These are phyloP conservation scores for Conus ventricosus DNA, from an alignment of 1,140 invertebrate species.

Conservation along the genomic window DNA sequence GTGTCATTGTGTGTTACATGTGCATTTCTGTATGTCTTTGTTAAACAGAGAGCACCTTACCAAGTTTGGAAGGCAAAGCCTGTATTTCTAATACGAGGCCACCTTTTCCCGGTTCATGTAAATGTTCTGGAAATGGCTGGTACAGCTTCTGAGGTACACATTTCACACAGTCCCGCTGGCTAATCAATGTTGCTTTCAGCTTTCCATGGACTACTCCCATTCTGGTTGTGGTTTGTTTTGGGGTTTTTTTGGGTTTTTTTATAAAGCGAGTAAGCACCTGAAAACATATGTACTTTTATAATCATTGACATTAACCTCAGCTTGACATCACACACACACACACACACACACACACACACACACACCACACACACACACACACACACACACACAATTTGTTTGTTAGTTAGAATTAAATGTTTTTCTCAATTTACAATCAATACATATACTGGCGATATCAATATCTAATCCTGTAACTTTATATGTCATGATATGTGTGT, in stretches of 20 bases:
- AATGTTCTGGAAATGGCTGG: conserved; percentile 26
- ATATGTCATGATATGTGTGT: background rate
- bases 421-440: background rate
- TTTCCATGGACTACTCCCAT: conserved; percentile 20
- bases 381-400: background rate
- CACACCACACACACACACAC: no score
- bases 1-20: background rate
- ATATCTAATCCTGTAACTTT: no score
- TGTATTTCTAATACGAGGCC: conserved; percentile 19
- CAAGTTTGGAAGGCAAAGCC: conserved; percentile 5
- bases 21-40: background rate
- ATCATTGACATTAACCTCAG: no score
- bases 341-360: no score
- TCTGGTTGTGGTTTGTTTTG: background rate
- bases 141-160: conserved; percentile 16
- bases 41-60: background rate
- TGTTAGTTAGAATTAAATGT: background rate
- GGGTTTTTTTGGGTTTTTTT: no score
- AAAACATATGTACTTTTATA: background rate
- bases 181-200: background rate
- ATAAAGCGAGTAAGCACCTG: background rate
- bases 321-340: no score
- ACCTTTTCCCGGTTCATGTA: background rate
- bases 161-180: background rate
- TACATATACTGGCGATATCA: no score